These are phyloP conservation scores for Pycnonotus jocosus DNA, from an alignment of 2,113 vertebrate genomes.

Conservation along the genomic window DNA sequence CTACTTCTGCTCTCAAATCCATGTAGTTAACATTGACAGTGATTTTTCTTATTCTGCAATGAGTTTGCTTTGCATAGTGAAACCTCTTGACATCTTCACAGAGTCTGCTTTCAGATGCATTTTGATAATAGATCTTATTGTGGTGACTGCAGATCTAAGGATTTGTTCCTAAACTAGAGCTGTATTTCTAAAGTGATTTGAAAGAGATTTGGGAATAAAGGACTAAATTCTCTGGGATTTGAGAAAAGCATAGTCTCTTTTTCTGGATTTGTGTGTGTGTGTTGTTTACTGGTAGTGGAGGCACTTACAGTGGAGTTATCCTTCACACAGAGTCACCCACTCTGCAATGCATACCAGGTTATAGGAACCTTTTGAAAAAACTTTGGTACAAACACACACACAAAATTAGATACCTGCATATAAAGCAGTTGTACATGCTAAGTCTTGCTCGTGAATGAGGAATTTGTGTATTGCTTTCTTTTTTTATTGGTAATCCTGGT, in stretches of 20 bases:
- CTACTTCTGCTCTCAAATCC: not conserved
- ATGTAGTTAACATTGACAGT: not conserved
- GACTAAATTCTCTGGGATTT: not conserved
- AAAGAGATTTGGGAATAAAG: not conserved
- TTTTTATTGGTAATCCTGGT: not conserved
- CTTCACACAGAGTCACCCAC: not conserved
- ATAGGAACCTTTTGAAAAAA: not conserved
- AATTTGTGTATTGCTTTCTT: not conserved
- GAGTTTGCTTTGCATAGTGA: not conserved
- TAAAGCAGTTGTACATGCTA: not conserved
- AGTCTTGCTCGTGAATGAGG: not conserved
- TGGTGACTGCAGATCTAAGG: not conserved
- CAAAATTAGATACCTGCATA: not conserved
- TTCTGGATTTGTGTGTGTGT: not conserved
- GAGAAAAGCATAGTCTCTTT: not conserved
- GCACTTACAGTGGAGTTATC: not conserved
- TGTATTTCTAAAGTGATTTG: not conserved
- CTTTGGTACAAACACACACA: fast-evolving
- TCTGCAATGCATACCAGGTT: not conserved
- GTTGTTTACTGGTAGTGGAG: not conserved
- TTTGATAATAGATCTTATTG: not conserved
- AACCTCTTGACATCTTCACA: not conserved
- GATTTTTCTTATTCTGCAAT: not conserved
- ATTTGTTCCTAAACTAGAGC: not conserved
- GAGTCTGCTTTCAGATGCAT: not conserved